Evolutionary conservation across 2,797 vertebrate genomes (phyloP), one percentile per base, ranked within the genome.

Genomic region (Bryconaethiops microstoma): DNA sequence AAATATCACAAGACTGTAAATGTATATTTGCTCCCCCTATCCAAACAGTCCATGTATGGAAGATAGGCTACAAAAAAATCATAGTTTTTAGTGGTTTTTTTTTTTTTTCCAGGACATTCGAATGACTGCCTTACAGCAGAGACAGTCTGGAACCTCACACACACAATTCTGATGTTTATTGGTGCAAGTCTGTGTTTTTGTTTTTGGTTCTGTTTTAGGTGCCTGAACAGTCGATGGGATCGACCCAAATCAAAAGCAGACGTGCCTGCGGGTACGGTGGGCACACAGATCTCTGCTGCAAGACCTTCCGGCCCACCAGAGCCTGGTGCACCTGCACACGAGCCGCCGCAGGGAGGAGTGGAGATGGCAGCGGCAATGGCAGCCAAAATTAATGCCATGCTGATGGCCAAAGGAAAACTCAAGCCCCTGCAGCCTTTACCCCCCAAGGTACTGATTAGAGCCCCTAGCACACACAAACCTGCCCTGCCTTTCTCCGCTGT

Each of bases 381-480:
- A 54, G 94, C 95, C 52, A 95, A 94, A 84, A 94, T 95, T 77
- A 95, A 95, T 54, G 94, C 94, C 48, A 95, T 95, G 95, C 81
- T 95, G 42, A 93, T 95, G 94, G 95, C 94, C n/a, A 95, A 95
- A 88, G 94, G 94, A 73, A 95, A 95, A 83, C 89, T 95, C 4
- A 87, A 94, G 85, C 92, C 92, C 21, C 92, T 93, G 54, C 93
- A 92, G n/a, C 94, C 94, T 0, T 88, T 94, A 86, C 92, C 92
- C 48, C 88, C 92, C 84, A 95, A 95, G 93, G 94, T 95, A 35
- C 63, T 29, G 70, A 35, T 5, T 35, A 35, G 35, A 35, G 35
- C 35, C 35, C 35, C 35, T 5, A 35, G 35, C 35, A 35, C 35
- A 35, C 35, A 35, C 35, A 35, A 35, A 35, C 35, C 35, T 3